Conservation (phyloP, 2,888 invertebrate genomes). For the Hyposoter dolosus region DNA sequence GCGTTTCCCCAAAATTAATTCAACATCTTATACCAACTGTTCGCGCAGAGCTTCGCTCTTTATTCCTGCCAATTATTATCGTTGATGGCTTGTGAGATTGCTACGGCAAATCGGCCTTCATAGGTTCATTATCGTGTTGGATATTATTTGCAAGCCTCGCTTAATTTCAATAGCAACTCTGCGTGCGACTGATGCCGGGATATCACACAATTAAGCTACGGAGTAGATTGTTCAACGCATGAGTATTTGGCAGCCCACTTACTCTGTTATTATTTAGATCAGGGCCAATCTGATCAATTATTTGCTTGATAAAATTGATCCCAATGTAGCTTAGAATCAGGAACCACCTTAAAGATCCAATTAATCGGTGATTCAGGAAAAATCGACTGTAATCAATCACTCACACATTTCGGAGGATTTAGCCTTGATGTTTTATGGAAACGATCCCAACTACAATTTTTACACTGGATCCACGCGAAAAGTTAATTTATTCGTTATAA, state of each 20-base stretch:
- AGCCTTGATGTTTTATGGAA: neutral
- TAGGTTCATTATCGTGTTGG: neutral
- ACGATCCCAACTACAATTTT: neutral
- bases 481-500: neutral
- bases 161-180: neutral
- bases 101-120: neutral
- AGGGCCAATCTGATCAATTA: neutral
- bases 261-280: neutral
- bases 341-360: neutral
- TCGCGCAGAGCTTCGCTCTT: neutral
- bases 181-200: neutral
- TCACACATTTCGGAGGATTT: neutral
- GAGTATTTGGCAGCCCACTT: neutral
- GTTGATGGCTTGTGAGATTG: neutral
- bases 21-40: neutral
- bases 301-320: neutral
- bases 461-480: neutral
- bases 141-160: neutral
- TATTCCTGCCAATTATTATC: conserved; percentile 3
- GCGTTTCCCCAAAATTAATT: conserved; percentile 30
- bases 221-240: neutral
- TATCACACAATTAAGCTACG: neutral
- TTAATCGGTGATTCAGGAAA: neutral
- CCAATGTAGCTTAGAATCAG: neutral
- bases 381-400: neutral